Base-by-base conservation (phyloP, 2,888 invertebrate genomes). In the Sesia apiformis region DNA sequence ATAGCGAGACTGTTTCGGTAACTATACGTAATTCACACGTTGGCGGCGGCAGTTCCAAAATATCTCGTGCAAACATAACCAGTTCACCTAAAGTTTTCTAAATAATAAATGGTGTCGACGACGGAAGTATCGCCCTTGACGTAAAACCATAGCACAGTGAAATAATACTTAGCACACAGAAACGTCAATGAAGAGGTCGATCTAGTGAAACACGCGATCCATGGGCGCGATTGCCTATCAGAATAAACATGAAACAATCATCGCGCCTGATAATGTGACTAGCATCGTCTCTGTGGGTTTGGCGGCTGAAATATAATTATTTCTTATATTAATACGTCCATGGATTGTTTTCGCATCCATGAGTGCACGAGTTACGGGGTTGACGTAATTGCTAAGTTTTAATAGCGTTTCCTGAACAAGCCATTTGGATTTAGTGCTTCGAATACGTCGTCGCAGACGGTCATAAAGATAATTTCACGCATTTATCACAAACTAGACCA, bases 101-200 rank as follows among this genome's bases (percentile, higher is more conserved):
- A 81, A 83, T 84, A 84, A 81, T 74, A 81, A 78, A 82, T 81
- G 70, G 61, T 57, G 50, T 56, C 58, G 74, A 71, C 70, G 80
- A 81, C 77, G 76, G 81, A 83, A 78, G 73, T 75, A 74, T 74
- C 57, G 72, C 71, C 71, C 73, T 75, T 81, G 81, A 73, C 76
- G 78, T 66, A 69, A 73, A 60, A 66, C 65, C 57, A 62, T 60
- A 66, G 43, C 53, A 55, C 39, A 55, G 63, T 63, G 57, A 68
- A 76, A 74, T 74, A 70, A 71, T 73, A 72, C 23, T n/a, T 23
- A 23, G 23, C 2, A 23, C 69, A 67, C 63, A 67, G 63, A 74
- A 74, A 72, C 78, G 70, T 72, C 76, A 73, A 69, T 70, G 70
- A 65, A 76, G 63, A 72, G 58, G 67, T 70, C 61, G 62, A 69